Conservation (phyloP, 2,797 vertebrate genomes). For the Cyclopterus lumpus region DNA sequence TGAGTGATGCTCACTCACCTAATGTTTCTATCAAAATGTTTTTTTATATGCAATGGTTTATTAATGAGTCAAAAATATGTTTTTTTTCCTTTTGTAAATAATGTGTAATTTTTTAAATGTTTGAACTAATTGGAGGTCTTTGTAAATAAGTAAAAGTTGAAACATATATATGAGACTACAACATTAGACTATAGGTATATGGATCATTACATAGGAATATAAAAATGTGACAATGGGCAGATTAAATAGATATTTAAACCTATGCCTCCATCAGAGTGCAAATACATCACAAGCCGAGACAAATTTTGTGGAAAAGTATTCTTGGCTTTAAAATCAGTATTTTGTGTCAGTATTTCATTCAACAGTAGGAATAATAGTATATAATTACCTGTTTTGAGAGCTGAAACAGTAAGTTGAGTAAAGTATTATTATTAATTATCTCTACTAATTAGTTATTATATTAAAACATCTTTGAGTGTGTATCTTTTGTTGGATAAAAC, state of each 20-base stretch:
- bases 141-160: background rate
- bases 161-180: background rate
- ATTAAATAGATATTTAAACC: background rate
- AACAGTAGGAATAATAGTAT: background rate
- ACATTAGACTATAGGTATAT: background rate
- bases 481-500: background rate
- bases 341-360: background rate
- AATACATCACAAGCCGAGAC: background rate
- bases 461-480: background rate
- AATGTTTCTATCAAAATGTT: constrained; percentile 1
- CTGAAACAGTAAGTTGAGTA: background rate
- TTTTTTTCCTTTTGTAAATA: background rate
- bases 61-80: constrained; percentile 8
- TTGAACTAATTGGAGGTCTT: constrained; percentile 12
- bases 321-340: background rate
- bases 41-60: constrained; percentile 2
- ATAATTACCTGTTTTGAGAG: background rate
- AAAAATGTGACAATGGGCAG: background rate
- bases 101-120: constrained; percentile 1
- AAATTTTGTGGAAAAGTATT: background rate
- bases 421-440: background rate
- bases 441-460: background rate
- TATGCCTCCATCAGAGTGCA: background rate
- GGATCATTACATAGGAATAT: background rate
- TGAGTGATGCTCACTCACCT: constrained; percentile 2